phyloP scores from a whole-genome alignment of 2,797 vertebrate genomes.

The Anguilla marmorata region DNA sequence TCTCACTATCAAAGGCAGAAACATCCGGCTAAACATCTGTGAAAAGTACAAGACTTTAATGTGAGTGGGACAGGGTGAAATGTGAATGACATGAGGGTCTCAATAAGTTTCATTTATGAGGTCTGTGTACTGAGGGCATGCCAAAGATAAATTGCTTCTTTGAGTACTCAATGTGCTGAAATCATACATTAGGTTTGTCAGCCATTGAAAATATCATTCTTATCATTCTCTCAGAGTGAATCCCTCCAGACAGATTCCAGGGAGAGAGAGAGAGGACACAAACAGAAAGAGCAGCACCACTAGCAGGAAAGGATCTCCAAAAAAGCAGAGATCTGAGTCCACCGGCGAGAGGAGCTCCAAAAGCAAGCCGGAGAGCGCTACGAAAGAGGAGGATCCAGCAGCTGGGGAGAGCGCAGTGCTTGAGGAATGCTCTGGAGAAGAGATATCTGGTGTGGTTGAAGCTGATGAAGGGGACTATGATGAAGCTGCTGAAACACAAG shows the following conservation, averaged over 20 bases:
- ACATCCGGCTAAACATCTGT: conserved; percentile 89
- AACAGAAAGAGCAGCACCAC: conserved; percentile 34
- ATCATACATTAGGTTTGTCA: neutral
- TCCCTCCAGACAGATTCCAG: conserved; percentile 40
- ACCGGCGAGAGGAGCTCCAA: conserved; percentile 47
- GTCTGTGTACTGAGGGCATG: neutral
- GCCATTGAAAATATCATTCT: neutral
- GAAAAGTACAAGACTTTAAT: conserved; percentile 92
- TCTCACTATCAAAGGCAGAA: conserved; percentile 82
- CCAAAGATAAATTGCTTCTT: neutral
- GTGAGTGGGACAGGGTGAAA: conserved; percentile 56
- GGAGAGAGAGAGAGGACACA: conserved; percentile 27
- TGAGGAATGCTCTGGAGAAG: conserved; percentile 39
- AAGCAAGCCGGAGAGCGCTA: conserved; percentile 45
- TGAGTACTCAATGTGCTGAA: neutral
- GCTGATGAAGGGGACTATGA: conserved; percentile 36
- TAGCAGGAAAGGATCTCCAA: conserved; percentile 48
- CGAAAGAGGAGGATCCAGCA: conserved; percentile 43
- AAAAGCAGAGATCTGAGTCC: conserved; percentile 38
- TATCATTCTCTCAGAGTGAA: conserved; percentile 45
- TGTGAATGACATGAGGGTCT: neutral
- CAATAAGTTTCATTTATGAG: neutral
- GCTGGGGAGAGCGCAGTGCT: neutral
- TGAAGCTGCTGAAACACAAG: conserved; percentile 48
- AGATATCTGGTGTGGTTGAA: conserved; percentile 52